phyloP scores from a whole-genome alignment of 2,113 vertebrate species.

The Pangasianodon hypophthalmus region DNA sequence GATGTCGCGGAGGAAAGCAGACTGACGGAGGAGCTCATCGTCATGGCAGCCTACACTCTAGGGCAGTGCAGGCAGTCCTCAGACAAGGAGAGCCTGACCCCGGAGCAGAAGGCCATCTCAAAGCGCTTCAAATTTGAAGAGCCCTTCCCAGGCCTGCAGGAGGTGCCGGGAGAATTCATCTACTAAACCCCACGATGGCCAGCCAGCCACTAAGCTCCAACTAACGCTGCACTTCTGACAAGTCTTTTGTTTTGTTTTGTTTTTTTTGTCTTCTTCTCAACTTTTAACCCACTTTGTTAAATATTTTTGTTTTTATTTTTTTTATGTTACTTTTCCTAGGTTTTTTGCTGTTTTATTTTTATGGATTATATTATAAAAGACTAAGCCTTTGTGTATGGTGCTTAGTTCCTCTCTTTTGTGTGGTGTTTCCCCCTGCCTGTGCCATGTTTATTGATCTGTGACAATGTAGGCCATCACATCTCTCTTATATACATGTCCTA shows the following conservation, averaged over 20 bases:
- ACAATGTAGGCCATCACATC: conserved; percentile 35
- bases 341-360: conserved; percentile 55
- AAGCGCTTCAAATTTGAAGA: conserved; percentile 93
- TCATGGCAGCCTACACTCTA: conserved; percentile 86
- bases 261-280: not conserved
- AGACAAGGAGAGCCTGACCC: conserved; percentile 78
- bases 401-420: not conserved
- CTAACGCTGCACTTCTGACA: conserved; percentile 37
- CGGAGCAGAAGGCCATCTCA: conserved; percentile 86
- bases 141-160: conserved; percentile 80
- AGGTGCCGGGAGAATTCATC: conserved; percentile 89
- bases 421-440: conserved; percentile 24
- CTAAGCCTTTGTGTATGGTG: conserved; percentile 54
- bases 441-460: conserved; percentile 50
- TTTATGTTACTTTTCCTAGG: conserved; percentile 15
- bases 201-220: conserved; percentile 19
- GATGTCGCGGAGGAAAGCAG: conserved; percentile 68
- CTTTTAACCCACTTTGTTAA: conserved; percentile 37
- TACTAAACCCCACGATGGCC: conserved; percentile 71
- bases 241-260: not conserved
- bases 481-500: not conserved
- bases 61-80: conserved; percentile 89
- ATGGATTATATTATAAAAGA: conserved; percentile 44
- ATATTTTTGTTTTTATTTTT: conserved; percentile 26
- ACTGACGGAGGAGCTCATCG: conserved; percentile 84